Conservation (phyloP, 30 jellyfish, hydroid and myxozoan genomes). For the Mastigias papua region DNA sequence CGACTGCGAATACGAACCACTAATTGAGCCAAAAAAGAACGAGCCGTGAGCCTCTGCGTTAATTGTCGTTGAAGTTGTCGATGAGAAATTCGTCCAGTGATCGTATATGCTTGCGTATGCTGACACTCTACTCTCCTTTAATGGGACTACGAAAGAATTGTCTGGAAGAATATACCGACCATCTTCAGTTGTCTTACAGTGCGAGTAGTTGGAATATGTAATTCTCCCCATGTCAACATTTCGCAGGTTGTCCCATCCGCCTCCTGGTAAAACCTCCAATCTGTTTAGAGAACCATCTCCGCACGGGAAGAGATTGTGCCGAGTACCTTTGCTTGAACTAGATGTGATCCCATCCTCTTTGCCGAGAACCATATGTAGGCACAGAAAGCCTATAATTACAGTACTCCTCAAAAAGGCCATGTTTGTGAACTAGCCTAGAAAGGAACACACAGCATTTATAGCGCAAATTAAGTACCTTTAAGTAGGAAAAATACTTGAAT, state of each 20-base stretch:
- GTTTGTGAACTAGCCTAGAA: not conserved
- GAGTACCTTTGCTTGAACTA: not conserved
- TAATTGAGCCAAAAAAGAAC: conserved; percentile 64
- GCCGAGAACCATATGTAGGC: not conserved
- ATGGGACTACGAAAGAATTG: conserved; percentile 70
- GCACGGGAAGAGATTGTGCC: conserved; percentile 19
- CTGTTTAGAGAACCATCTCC: conserved; percentile 38
- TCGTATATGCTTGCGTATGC: conserved; percentile 71
- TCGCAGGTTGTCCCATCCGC: conserved; percentile 88
- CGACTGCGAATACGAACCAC: conserved; percentile 77
- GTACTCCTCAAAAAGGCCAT: not conserved
- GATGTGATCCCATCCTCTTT: not conserved
- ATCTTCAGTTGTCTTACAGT: conserved; percentile 71
- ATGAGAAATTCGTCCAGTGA: conserved; percentile 78
- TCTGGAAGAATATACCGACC: conserved; percentile 74
- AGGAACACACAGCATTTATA: too few relatives aligned
- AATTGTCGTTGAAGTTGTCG: conserved; percentile 76
- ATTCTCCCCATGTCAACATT: conserved; percentile 87
- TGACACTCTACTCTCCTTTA: conserved; percentile 73
- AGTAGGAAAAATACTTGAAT: too few relatives aligned
- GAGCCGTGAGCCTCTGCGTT: conserved; percentile 82
- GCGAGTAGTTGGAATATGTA: conserved; percentile 46
- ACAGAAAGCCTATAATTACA: not conserved
- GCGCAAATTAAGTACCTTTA: too few relatives aligned
- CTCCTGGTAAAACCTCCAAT: conserved; percentile 87